Evolutionary conservation across 2,113 vertebrate genomes (phyloP).

Genomic region (Synodontis membranacea): DNA sequence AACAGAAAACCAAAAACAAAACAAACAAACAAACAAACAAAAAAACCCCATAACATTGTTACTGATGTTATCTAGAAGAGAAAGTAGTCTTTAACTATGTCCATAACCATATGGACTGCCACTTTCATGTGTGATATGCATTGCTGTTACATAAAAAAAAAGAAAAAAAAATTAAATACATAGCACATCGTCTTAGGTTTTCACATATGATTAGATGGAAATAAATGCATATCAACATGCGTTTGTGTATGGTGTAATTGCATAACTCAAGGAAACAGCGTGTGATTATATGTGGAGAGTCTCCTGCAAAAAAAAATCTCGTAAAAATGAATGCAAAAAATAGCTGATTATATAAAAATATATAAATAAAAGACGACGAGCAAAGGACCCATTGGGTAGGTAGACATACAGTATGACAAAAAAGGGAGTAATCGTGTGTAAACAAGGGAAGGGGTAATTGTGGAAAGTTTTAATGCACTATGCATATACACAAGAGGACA

Average conservation of each 20-base stretch:
- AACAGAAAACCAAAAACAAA: background rate
- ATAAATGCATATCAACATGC: too few species aligned
- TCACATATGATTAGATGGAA: background rate
- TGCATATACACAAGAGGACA: too few species aligned
- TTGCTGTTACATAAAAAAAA: background rate
- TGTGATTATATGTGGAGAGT: too few species aligned
- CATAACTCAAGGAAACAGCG: background rate
- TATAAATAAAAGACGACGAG: too few species aligned
- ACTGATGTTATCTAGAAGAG: background rate
- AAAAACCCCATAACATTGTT: background rate
- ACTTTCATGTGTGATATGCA: background rate
- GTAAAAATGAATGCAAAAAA: too few species aligned
- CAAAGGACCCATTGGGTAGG: too few species aligned
- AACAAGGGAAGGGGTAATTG: too few species aligned
- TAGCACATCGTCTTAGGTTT: background rate
- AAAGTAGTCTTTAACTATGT: background rate
- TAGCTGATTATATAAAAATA: too few species aligned
- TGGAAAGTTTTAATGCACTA: too few species aligned
- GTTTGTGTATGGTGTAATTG: background rate
- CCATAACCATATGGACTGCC: background rate
- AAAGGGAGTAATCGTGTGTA: too few species aligned
- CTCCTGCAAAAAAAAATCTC: too few species aligned
- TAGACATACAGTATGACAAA: too few species aligned
- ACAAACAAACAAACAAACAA: background rate
- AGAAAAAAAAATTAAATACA: background rate